Percentiles rank a stretch among this genome's conserved stretches.
Conservation (phyloP, 2,888 invertebrate species). For the Caenorhabditis panamensis region DNA sequence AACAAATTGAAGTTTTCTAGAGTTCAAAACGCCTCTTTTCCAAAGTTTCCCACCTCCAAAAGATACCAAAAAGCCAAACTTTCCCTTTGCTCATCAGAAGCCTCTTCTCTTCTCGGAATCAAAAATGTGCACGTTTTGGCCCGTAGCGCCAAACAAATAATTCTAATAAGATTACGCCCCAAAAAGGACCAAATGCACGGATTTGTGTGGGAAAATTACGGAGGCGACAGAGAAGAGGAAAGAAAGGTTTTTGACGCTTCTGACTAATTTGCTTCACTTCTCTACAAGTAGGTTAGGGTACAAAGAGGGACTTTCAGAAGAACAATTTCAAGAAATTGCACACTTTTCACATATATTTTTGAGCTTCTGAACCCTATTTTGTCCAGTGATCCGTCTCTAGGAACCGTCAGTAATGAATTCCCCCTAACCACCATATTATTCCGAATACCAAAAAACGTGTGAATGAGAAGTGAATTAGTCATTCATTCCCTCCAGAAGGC, state of each 20-base stretch:
- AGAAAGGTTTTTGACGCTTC: too few species aligned
- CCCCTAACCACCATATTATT: too few species aligned
- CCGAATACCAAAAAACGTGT: constrained; percentile 21
- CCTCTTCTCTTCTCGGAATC: background rate
- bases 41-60: background rate
- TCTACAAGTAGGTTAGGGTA: too few species aligned
- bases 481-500: too few species aligned
- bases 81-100: background rate
- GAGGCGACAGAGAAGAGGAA: background rate
- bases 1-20: too few species aligned
- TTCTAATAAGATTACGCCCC: background rate
- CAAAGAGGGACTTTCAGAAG: too few species aligned
- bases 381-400: background rate
- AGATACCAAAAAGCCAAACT: background rate
- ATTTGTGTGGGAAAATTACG: background rate
- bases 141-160: background rate
- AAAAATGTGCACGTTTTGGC: background rate
- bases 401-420: background rate
- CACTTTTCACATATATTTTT: too few species aligned
- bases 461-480: constrained; percentile 7
- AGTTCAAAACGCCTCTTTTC: background rate
- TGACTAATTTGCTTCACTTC: too few species aligned
- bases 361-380: too few species aligned
- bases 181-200: constrained; percentile 1
- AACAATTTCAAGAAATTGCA: too few species aligned